Percentiles rank a stretch among this genome's conserved stretches.
These are phyloP conservation scores for Xestia rhomboidea DNA, from an alignment of 2,888 invertebrate species.

Conservation along the genomic window DNA sequence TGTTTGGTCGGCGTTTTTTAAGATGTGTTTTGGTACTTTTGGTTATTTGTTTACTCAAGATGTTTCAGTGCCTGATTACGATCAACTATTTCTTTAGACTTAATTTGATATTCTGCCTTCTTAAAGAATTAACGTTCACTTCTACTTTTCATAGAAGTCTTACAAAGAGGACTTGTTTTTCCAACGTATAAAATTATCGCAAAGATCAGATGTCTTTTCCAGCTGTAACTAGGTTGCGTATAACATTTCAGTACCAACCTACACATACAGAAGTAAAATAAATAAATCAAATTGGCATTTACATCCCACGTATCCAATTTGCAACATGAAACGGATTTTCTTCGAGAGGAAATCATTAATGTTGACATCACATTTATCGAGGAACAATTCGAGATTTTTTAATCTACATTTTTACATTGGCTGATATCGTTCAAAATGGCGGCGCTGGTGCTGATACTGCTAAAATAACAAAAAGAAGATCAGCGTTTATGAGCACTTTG, in stretches of 20 bases:
- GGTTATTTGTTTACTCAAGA: slow-evolving; percentile 1
- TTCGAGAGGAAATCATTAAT: slow-evolving; percentile 37
- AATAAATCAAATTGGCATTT: slow-evolving; percentile 57
- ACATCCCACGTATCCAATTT: slow-evolving; percentile 46
- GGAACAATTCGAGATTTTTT: slow-evolving; percentile 41
- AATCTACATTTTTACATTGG: slow-evolving; percentile 53
- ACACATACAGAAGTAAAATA: slow-evolving; percentile 22
- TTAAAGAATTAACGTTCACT: background rate
- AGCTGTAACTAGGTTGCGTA: slow-evolving; percentile 3
- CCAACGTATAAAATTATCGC: background rate
- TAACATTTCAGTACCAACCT: slow-evolving; percentile 20
- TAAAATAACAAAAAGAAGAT: slow-evolving; percentile 61
- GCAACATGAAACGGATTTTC: slow-evolving; percentile 42
- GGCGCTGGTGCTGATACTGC: slow-evolving; percentile 49
- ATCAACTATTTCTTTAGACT: background rate
- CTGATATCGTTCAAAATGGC: slow-evolving; percentile 43
- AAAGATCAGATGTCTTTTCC: background rate
- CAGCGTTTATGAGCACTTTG: slow-evolving; percentile 60
- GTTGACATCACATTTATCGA: slow-evolving; percentile 47
- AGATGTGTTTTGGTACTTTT: slow-evolving; percentile 17
- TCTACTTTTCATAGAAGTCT: background rate
- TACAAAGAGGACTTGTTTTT: background rate
- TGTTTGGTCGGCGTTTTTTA: slow-evolving; percentile 38
- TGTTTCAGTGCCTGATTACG: background rate
- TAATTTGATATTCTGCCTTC: background rate